Conservation (phyloP, 2,113 vertebrate genomes). For the Craseonycteris thonglongyai region DNA sequence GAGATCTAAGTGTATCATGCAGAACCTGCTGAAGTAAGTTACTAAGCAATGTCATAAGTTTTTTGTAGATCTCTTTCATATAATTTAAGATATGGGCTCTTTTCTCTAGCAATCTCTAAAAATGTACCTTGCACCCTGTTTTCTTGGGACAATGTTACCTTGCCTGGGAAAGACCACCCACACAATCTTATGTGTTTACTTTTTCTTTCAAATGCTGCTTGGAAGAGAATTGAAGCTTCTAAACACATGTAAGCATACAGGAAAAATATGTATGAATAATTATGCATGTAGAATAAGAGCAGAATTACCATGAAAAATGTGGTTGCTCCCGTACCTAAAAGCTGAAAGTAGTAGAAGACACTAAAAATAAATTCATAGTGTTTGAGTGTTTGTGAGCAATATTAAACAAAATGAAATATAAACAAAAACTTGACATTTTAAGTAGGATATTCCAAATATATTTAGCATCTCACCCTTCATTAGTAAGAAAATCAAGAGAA, state of each 20-base stretch:
- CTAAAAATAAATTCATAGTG: not conserved
- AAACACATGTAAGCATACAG: not conserved
- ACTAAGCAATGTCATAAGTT: not conserved
- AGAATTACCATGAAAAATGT: not conserved
- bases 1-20: too few relatives aligned
- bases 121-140: not conserved
- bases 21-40: not conserved
- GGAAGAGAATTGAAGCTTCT: not conserved
- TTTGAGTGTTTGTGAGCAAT: not conserved
- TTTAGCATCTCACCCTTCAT: not conserved
- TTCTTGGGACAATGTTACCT: not conserved
- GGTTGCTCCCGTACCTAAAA: not conserved
- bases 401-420: not conserved
- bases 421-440: not conserved
- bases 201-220: not conserved
- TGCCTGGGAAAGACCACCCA: not conserved
- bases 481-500: not conserved
- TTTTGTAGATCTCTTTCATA: not conserved
- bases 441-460: not conserved
- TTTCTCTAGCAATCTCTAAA: not conserved
- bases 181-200: not conserved
- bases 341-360: not conserved
- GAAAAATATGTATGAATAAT: not conserved
- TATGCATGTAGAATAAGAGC: not conserved
- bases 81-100: constrained; percentile 3